These are phyloP conservation scores for Arion vulgaris DNA, from an alignment of 1,140 invertebrate genomes.

Conservation along the genomic window DNA sequence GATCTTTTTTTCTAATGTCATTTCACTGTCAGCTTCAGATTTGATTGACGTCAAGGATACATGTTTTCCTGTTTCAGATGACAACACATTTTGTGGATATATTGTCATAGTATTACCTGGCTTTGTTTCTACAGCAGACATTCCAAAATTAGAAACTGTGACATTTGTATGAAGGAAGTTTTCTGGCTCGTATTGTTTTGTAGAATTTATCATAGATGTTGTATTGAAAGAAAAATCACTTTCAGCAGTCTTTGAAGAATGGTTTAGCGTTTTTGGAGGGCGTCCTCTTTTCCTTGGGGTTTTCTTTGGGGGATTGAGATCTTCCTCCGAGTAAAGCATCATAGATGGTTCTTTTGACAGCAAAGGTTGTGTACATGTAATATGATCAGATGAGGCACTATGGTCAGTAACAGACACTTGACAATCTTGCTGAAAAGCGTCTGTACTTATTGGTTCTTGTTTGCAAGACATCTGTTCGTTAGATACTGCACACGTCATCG, in stretches of 20 bases:
- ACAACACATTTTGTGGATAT: neutral
- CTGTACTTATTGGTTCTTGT: neutral
- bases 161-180: neutral
- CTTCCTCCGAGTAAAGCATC: constrained; percentile 60
- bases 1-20: constrained; percentile 23
- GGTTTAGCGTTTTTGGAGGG: constrained; percentile 60
- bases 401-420: constrained; percentile 15
- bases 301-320: constrained; percentile 48
- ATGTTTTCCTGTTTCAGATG: neutral
- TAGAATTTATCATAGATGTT: neutral
- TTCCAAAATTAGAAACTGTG: neutral
- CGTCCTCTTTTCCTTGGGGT: constrained; percentile 58
- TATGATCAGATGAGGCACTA: constrained; percentile 15
- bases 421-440: neutral
- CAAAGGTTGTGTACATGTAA: constrained; percentile 43
- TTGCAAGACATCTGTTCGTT: neutral
- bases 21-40: neutral
- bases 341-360: constrained; percentile 42
- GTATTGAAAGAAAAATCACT: neutral
- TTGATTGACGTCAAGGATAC: neutral
- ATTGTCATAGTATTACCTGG: neutral
- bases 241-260: neutral
- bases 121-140: neutral
- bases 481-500: no score
- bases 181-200: neutral